Conservation (phyloP, 2,797 vertebrate species). For the Podarcis siculus region DNA sequence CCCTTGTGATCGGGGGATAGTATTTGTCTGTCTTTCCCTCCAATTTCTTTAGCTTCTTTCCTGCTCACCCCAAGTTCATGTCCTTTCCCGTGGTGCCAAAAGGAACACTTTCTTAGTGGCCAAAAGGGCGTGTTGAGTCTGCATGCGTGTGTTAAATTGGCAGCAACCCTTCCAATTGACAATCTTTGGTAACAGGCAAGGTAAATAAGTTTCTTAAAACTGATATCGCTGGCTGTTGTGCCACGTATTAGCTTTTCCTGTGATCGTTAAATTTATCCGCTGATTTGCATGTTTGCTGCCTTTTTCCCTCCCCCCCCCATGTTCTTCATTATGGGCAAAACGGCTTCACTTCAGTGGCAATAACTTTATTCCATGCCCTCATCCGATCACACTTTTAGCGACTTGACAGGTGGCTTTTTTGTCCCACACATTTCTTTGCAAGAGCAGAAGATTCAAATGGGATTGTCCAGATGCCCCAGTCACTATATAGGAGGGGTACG, state of each 20-base stretch:
- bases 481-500: too few relatives aligned
- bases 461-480: too few relatives aligned
- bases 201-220: neutral
- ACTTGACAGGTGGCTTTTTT: neutral
- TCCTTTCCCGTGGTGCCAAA: neutral
- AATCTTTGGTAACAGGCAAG: neutral
- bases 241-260: constrained; percentile 23
- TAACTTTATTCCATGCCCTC: neutral
- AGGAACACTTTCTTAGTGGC: neutral
- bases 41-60: neutral
- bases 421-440: neutral
- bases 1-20: neutral
- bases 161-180: neutral
- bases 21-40: neutral
- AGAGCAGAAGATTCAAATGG: neutral
- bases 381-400: neutral
- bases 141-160: neutral
- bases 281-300: neutral
- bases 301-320: neutral
- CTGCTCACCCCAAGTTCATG: too few relatives aligned
- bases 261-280: neutral
- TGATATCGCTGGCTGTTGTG: neutral
- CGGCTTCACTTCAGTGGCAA: too few relatives aligned
- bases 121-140: too few relatives aligned
- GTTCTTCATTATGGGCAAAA: neutral